phyloP scores from a whole-genome alignment of 2,113 vertebrate species.

The Mormyrus lacerda region DNA sequence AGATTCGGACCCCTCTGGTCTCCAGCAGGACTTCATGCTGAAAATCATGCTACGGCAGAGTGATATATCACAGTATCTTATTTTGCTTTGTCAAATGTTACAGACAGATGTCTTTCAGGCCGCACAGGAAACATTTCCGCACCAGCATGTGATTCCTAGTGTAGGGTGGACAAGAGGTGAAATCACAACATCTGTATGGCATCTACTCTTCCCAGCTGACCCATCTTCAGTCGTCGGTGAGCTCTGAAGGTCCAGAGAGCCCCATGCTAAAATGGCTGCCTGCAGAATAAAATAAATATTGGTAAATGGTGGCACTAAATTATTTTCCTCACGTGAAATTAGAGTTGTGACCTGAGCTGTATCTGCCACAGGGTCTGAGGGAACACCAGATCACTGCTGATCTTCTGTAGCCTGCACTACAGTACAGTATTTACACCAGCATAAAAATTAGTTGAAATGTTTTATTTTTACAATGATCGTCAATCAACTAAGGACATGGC shows the following conservation, averaged over 20 bases:
- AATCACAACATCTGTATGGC: background rate
- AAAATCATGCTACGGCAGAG: background rate
- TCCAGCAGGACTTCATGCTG: background rate
- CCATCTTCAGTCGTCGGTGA: background rate
- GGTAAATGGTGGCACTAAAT: background rate
- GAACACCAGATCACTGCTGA: background rate
- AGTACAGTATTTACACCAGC: background rate
- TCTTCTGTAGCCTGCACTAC: background rate
- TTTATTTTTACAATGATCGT: background rate
- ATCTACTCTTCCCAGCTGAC: background rate
- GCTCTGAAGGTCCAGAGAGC: background rate
- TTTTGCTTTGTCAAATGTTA: background rate
- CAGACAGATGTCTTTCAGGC: background rate
- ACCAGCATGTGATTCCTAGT: background rate
- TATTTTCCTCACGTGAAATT: background rate
- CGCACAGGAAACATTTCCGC: background rate
- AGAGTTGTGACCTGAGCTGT: background rate
- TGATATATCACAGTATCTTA: background rate
- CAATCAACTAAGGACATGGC: background rate
- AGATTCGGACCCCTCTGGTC: background rate
- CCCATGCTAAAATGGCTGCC: background rate
- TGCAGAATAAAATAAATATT: background rate
- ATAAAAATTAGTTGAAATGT: background rate
- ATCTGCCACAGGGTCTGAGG: background rate
- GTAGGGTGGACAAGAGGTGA: background rate